These are phyloP conservation scores for Mustela lutreola DNA, from an alignment of 2,113 vertebrate species.

Conservation along the genomic window DNA sequence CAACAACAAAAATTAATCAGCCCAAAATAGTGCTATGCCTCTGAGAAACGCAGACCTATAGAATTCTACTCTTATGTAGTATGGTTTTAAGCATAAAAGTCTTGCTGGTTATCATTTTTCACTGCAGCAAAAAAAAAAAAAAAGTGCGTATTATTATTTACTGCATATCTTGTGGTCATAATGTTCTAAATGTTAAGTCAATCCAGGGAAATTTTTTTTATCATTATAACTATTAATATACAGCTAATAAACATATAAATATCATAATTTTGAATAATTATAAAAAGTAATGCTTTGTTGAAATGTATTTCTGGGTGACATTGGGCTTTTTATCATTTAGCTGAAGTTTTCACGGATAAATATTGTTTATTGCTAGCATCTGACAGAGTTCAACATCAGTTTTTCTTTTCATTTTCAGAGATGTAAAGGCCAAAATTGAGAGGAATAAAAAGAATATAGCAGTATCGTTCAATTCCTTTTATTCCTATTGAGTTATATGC, in stretches of 20 bases:
- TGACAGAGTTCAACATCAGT: background rate
- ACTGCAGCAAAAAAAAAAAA: background rate
- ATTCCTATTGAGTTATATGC: background rate
- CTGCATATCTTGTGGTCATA: background rate
- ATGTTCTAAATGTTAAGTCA: slow-evolving; percentile 37
- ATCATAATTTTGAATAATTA: slow-evolving; percentile 4
- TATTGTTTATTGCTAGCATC: slow-evolving; percentile 4
- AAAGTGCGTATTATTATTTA: background rate
- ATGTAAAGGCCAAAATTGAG: background rate
- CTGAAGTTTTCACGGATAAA: background rate
- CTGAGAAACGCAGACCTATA: background rate
- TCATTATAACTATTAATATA: background rate
- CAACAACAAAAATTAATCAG: background rate
- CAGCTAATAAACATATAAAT: background rate
- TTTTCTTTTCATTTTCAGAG: slow-evolving; percentile 18
- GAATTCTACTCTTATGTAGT: background rate
- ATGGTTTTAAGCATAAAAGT: background rate
- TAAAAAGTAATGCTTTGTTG: background rate
- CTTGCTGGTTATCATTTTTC: slow-evolving; percentile 19
- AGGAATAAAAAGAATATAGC: background rate
- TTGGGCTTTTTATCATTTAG: background rate
- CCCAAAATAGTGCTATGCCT: background rate
- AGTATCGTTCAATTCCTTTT: background rate
- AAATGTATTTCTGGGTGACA: slow-evolving; percentile 18
- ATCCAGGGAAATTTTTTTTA: background rate